These are phyloP conservation scores for Brachionus plicatilis DNA, from an alignment of 1,140 invertebrate species.

Conservation along the genomic window DNA sequence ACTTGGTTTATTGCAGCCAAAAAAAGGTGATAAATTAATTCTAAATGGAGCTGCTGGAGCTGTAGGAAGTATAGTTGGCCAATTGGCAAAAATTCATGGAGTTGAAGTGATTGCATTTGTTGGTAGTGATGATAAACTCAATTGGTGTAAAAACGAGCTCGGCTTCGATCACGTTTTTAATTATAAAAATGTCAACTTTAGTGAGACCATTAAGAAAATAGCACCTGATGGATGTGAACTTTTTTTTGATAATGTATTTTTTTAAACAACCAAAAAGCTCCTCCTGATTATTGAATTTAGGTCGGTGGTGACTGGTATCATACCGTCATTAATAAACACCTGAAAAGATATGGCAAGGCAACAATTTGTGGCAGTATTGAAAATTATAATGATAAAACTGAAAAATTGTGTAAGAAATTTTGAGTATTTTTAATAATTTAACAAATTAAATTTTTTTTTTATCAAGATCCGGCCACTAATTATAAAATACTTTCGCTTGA, in stretches of 20 bases:
- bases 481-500: neutral
- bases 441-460: neutral
- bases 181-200: slow-evolving; percentile 64
- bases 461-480: slow-evolving; percentile 11
- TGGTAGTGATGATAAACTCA: slow-evolving; percentile 65
- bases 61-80: slow-evolving; percentile 67
- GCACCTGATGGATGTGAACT: slow-evolving; percentile 67
- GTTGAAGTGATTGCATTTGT: slow-evolving; percentile 68
- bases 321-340: slow-evolving; percentile 40
- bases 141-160: slow-evolving; percentile 64
- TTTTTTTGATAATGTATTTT: slow-evolving; percentile 67
- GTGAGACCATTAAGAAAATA: slow-evolving; percentile 59
- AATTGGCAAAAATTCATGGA: slow-evolving; percentile 66
- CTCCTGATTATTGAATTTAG: neutral
- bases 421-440: neutral
- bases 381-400: slow-evolving; percentile 41
- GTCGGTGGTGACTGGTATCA: slow-evolving; percentile 44
- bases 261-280: slow-evolving; percentile 47
- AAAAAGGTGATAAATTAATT: slow-evolving; percentile 65
- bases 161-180: slow-evolving; percentile 67
- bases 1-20: slow-evolving; percentile 64
- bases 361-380: slow-evolving; percentile 44
- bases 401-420: neutral
- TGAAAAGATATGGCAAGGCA: slow-evolving; percentile 43
- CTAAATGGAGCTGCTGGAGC: slow-evolving; percentile 61